Conservation (phyloP, 2,113 vertebrate species). For the Ptyas mucosa region DNA sequence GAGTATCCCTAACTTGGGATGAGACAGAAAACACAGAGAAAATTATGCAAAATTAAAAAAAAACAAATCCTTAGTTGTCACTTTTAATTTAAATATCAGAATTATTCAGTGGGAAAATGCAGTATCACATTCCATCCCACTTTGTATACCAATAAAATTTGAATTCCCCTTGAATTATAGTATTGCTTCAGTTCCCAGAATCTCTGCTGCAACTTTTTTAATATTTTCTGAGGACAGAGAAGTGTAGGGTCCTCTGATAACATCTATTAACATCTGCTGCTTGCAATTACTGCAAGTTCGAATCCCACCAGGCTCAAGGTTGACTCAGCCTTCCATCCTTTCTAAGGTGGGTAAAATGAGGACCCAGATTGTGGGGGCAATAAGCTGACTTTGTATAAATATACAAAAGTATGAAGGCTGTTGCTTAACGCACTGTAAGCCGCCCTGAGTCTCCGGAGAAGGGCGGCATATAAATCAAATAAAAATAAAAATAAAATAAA, state of each 20-base stretch:
- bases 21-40: not conserved
- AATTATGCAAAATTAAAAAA: not conserved
- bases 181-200: not conserved
- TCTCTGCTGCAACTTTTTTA: not conserved
- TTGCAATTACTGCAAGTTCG: too few species aligned
- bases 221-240: not conserved
- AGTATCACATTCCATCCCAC: not conserved
- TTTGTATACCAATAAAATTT: not conserved
- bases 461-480: too few species aligned
- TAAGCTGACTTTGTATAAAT: too few species aligned
- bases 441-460: too few species aligned
- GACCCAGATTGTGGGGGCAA: too few species aligned
- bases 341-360: too few species aligned
- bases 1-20: not conserved
- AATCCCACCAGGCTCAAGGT: too few species aligned
- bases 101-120: not conserved
- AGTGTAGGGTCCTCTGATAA: not conserved
- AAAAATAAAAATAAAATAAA: too few species aligned
- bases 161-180: not conserved
- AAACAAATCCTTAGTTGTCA: not conserved
- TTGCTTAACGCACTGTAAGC: too few species aligned
- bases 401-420: too few species aligned
- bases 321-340: too few species aligned
- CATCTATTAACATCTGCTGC: too few species aligned
- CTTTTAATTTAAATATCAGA: not conserved